Percentiles rank a stretch among this genome's conserved stretches.
phyloP scores from a whole-genome alignment of 2,888 invertebrate species.

The Penaeus monodon region DNA sequence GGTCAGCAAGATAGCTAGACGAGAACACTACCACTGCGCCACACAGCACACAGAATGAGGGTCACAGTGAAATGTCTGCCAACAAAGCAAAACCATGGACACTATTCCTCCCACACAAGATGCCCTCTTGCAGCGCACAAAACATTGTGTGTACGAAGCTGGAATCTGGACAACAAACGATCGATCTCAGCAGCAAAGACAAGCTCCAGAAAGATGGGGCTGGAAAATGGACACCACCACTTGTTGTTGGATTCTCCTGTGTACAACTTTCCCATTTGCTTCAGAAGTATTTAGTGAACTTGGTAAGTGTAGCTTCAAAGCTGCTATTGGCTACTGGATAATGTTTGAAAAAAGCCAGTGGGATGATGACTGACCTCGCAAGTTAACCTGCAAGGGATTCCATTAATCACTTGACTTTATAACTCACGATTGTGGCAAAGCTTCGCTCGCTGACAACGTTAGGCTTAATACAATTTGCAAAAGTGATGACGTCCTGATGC shows the following conservation, averaged over 20 bases:
- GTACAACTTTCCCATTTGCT: neutral
- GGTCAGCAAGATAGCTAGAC: no score
- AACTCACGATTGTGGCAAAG: no score
- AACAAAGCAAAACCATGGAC: slow-evolving; percentile 31
- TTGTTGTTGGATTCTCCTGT: neutral
- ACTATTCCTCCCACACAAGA: slow-evolving; percentile 13
- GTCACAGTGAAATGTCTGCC: slow-evolving; percentile 25
- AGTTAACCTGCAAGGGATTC: neutral
- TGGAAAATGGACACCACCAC: neutral
- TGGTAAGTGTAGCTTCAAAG: slow-evolving; percentile 5
- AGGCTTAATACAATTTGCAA: no score
- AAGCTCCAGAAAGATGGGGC: neutral
- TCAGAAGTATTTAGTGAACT: neutral
- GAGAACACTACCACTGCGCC: no score
- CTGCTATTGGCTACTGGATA: neutral
- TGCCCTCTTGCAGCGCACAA: slow-evolving; percentile 21
- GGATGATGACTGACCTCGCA: slow-evolving; percentile 7
- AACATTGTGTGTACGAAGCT: slow-evolving; percentile 1
- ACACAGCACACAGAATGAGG: slow-evolving; percentile 7
- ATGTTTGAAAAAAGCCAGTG: neutral
- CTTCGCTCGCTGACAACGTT: no score
- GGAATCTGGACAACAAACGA: slow-evolving; percentile 4
- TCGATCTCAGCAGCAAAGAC: no score
- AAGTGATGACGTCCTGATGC: no score
- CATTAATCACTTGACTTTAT: no score